These are phyloP conservation scores for Idaea aversata DNA, from an alignment of 2,888 invertebrate species.

Conservation along the genomic window DNA sequence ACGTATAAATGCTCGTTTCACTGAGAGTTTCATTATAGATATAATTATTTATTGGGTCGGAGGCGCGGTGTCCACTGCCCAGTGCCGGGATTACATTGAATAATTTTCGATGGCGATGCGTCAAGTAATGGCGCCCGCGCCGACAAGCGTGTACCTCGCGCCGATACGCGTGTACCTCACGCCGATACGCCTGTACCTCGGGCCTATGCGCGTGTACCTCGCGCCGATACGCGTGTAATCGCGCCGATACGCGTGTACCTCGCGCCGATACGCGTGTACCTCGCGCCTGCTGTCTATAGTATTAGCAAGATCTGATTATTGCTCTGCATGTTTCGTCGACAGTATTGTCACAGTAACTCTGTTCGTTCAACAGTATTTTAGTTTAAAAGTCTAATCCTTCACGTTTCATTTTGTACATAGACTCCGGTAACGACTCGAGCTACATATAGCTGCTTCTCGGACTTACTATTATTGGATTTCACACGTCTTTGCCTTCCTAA, in stretches of 20 bases:
- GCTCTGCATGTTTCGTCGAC: conserved; percentile 55
- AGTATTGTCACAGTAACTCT: conserved; percentile 69
- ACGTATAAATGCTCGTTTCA: conserved; percentile 75
- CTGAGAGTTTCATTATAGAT: conserved; percentile 69
- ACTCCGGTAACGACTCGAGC: conserved; percentile 42
- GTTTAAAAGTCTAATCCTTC: conserved; percentile 55
- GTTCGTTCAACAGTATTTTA: conserved; percentile 70
- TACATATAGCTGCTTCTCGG: conserved; percentile 43
- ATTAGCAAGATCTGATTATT: conserved; percentile 68
- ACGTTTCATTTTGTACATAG: conserved; percentile 65
- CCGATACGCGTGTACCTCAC: too few relatives aligned
- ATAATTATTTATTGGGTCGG: conserved; percentile 65
- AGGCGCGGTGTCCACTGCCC: conserved; percentile 39
- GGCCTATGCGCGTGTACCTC: too few relatives aligned
- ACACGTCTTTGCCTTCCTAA: conserved; percentile 77
- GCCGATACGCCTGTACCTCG: conserved; percentile 35
- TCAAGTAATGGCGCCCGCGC: conserved; percentile 38
- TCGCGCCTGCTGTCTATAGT: conserved; percentile 47
- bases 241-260: too few relatives aligned
- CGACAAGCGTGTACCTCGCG: too few relatives aligned
- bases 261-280: conserved; percentile 5
- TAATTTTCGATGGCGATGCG: conserved; percentile 64
- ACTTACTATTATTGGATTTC: conserved; percentile 68
- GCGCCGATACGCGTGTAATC: too few relatives aligned
- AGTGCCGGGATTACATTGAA: conserved; percentile 51